A percentile compares a stretch with the other conserved stretches of the same genome.
Conservation (phyloP, 1,140 invertebrate genomes). For the Drosophila pachea region DNA sequence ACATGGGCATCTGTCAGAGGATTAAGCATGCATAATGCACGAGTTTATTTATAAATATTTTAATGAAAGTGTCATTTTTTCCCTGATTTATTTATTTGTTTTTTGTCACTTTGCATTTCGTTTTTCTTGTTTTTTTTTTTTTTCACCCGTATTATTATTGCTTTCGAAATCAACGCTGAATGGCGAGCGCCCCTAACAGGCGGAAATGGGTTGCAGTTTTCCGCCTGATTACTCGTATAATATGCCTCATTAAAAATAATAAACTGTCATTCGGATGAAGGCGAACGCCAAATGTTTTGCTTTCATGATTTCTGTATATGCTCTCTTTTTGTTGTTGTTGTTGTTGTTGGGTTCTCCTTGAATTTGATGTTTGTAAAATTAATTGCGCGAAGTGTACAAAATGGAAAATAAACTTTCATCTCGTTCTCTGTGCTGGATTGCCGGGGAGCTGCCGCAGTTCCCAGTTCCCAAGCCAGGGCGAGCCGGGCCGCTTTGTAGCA, state of each 20-base stretch:
- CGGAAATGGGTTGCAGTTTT: conserved; percentile 29
- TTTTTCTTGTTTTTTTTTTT: conserved; percentile 43
- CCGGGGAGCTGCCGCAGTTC: conserved; percentile 26
- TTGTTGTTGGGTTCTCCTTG: conserved; percentile 20
- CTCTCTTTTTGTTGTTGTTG: not conserved
- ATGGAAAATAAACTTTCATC: conserved; percentile 57
- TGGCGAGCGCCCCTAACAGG: conserved; percentile 39
- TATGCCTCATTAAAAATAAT: conserved; percentile 76
- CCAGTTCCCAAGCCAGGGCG: conserved; percentile 24
- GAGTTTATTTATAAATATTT: conserved; percentile 24
- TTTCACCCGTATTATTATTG: conserved; percentile 47
- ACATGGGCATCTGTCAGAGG: conserved; percentile 17
- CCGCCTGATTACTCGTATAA: conserved; percentile 61
- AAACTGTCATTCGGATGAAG: conserved; percentile 71
- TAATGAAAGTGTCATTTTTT: conserved; percentile 45
- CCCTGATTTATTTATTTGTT: conserved; percentile 36
- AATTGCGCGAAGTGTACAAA: conserved; percentile 64
- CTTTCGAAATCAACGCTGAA: conserved; percentile 59
- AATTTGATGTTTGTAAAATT: conserved; percentile 67
- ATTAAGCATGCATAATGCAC: conserved; percentile 19
- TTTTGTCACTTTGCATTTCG: conserved; percentile 30
- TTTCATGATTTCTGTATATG: not conserved
- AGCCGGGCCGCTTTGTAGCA: conserved; percentile 54
- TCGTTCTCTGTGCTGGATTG: conserved; percentile 3
- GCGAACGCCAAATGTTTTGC: conserved; percentile 56